Evolutionary conservation across 2,888 invertebrate species (phyloP), one percentile per base, ranked within the genome.

Genomic region (Drosophila phalerata): DNA sequence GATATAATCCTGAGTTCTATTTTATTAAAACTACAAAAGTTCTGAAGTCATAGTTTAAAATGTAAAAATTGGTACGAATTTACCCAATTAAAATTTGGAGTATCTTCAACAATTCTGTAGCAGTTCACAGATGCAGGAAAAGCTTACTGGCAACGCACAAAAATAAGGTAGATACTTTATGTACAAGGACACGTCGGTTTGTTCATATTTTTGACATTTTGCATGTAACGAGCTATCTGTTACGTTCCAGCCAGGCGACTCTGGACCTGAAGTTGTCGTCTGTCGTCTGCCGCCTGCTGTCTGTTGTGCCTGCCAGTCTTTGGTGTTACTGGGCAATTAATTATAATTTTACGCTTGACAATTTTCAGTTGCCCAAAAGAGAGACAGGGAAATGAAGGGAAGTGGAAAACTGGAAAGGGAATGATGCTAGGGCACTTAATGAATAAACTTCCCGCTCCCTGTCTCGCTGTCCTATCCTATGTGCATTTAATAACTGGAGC

Each of bases 331-430:
- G 69, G 72, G 70, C 79, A 86, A 86, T 84, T 86, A 87, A 86
- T 86, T 86, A 88, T 86, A 86, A 86, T 86, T 86, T 88, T 78
- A 81, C 78, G 81, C 87, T 80, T 84, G 78, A 84, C 78, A 81
- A 84, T 70, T 78, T 81, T 66, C 73, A 76, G 66, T 83, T 76
- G 71, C 38, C 68, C 69, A 69, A 77, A 79, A 74, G 15, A 25
- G 38, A 55, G 17, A 57, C 34, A 19, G 25, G 10, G 15, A 17
- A 19, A 22, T 19, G 28, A 42, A 0, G 55, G 0, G 11, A 30
- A 42, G 19, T 15, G 28, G 15, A n/a, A 19, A 19, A 22, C 17
- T 19, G 9, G 9, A 43, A 43, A n/a, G 38, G 34, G 19, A 62
- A 40, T 62, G 30, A 43, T 34, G 62, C 51, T 42, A 34, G 25